phyloP scores from a whole-genome alignment of 1,140 invertebrate genomes.

The Paramacrobiotus metropolitanus region DNA sequence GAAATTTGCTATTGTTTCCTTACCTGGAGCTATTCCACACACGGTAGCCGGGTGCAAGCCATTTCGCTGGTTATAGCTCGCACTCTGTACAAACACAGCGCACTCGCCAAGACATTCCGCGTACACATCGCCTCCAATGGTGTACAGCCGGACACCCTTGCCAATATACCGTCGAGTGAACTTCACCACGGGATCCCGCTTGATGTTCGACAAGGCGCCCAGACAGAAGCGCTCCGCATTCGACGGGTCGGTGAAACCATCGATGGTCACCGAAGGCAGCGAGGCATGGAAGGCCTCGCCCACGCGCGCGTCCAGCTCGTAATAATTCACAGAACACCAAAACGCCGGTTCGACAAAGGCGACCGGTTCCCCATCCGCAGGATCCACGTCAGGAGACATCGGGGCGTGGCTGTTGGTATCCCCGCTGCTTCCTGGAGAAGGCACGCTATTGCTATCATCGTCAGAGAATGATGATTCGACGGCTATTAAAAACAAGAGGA shows the following conservation, averaged over 20 bases:
- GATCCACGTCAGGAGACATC: conserved; percentile 23
- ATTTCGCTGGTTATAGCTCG: conserved; percentile 93
- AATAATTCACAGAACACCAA: conserved; percentile 95
- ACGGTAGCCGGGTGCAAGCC: conserved; percentile 98
- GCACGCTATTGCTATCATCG: conserved; percentile 8
- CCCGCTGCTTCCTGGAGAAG: conserved; percentile 30
- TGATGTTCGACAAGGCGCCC: conserved; percentile 84
- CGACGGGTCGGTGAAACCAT: conserved; percentile 72
- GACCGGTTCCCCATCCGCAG: conserved; percentile 63
- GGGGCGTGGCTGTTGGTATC: conserved; percentile 30
- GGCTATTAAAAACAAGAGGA: neutral
- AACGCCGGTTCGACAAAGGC: conserved; percentile 90
- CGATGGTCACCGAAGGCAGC: conserved; percentile 84
- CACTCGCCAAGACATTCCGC: conserved; percentile 93
- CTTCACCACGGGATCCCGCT: conserved; percentile 74
- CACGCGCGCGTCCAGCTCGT: conserved; percentile 81
- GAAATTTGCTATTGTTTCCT: too few species aligned
- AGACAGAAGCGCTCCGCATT: conserved; percentile 85
- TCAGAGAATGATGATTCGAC: conserved; percentile 6
- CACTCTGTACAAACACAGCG: conserved; percentile 93
- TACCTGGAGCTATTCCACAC: conserved; percentile 95
- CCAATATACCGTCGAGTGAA: conserved; percentile 38
- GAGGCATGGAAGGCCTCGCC: conserved; percentile 93
- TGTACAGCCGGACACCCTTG: conserved; percentile 74
- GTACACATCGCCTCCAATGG: conserved; percentile 94